Percentiles rank a stretch among this genome's conserved stretches.
Conservation (phyloP, 2,888 invertebrate genomes). For the Aethes cnicana region DNA sequence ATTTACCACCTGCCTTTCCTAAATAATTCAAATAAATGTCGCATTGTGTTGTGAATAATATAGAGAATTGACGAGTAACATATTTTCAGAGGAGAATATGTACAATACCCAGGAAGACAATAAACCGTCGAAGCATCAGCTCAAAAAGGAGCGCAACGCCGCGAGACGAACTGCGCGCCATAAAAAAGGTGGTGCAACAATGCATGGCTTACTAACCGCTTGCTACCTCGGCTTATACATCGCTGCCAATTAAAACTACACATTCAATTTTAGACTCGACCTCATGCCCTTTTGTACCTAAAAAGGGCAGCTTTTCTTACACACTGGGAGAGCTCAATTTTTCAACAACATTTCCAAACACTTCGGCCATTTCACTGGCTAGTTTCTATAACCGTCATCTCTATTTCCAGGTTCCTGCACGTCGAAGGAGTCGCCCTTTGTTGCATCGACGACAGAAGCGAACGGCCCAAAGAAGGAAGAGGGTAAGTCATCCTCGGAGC, state of each 20-base stretch:
- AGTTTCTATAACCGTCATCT: background rate
- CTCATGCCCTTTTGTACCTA: too few species aligned
- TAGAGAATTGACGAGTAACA: conserved; percentile 35
- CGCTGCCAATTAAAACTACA: too few species aligned
- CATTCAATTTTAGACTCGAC: too few species aligned
- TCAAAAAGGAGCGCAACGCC: conserved; percentile 84
- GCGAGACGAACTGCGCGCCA: conserved; percentile 82
- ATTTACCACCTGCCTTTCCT: background rate
- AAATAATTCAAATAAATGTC: background rate
- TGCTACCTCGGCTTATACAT: background rate
- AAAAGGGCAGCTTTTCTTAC: too few species aligned
- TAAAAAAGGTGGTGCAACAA: conserved; percentile 64
- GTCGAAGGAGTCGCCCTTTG: too few species aligned
- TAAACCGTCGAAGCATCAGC: conserved; percentile 84
- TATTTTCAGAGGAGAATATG: conserved; percentile 75
- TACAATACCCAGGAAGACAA: conserved; percentile 78
- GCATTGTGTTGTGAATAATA: conserved; percentile 19
- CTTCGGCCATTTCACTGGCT: too few species aligned
- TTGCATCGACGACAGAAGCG: conserved; percentile 49
- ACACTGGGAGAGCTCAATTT: too few species aligned
- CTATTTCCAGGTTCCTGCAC: conserved; percentile 63
- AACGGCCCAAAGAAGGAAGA: conserved; percentile 67
- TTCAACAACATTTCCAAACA: too few species aligned
- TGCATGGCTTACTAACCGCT: conserved; percentile 35
- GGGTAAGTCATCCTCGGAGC: conserved; percentile 84